These are phyloP conservation scores for Spicauda simplicius DNA, from an alignment of 2,888 invertebrate genomes.

Conservation along the genomic window DNA sequence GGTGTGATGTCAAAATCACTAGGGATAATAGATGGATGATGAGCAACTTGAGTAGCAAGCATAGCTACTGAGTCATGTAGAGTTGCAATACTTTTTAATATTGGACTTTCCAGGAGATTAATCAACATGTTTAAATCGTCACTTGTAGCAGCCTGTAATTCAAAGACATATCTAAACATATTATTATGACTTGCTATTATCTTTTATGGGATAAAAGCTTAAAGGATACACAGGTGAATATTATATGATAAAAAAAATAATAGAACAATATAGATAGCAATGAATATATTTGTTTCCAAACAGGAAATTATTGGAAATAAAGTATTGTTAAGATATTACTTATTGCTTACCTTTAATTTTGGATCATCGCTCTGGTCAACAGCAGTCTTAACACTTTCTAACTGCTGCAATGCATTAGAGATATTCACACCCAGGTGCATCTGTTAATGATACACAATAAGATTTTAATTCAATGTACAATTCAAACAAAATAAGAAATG, in stretches of 20 bases:
- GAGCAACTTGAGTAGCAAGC: conserved; percentile 93
- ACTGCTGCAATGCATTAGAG: conserved; percentile 94
- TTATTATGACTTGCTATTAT: too few species aligned
- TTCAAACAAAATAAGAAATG: background rate
- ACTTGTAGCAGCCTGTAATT: conserved; percentile 80
- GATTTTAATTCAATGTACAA: background rate
- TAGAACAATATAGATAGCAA: too few species aligned
- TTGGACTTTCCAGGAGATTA: conserved; percentile 94
- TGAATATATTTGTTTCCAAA: background rate
- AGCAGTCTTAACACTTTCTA: conserved; percentile 94
- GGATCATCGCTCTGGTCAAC: conserved; percentile 94
- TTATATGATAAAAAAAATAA: background rate
- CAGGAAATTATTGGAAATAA: background rate
- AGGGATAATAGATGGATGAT: conserved; percentile 96
- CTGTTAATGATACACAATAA: conserved; percentile 42
- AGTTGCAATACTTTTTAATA: conserved; percentile 94
- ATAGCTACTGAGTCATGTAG: conserved; percentile 96
- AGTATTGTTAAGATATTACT: background rate
- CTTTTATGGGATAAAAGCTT: too few species aligned
- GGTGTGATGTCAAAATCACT: conserved; percentile 97
- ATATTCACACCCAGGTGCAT: conserved; percentile 89
- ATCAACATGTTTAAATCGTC: conserved; percentile 93
- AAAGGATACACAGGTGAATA: background rate
- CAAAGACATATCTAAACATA: background rate
- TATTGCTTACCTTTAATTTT: conserved; percentile 87